phyloP scores from a whole-genome alignment of 2,888 invertebrate genomes.

The Hypolimnas misippus region DNA sequence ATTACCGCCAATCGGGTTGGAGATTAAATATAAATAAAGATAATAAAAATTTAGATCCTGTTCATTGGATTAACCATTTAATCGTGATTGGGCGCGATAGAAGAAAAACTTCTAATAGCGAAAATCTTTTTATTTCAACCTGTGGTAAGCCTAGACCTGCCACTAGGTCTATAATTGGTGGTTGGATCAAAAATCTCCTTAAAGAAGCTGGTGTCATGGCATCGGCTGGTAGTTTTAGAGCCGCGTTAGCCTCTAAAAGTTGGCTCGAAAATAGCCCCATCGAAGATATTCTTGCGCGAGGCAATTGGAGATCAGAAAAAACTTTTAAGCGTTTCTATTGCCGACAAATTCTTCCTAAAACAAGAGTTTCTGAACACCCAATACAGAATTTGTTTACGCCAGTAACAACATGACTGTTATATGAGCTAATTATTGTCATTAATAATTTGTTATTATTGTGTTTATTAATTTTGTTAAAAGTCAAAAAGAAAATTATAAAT shows the following conservation, averaged over 20 bases:
- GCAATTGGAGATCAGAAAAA: slow-evolving; percentile 38
- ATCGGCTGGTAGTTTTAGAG: slow-evolving; percentile 14
- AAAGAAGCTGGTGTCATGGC: slow-evolving; percentile 42
- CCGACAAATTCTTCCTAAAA: slow-evolving; percentile 17
- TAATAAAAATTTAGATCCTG: slow-evolving; percentile 29
- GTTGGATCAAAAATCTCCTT: slow-evolving; percentile 40
- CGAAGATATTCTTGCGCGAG: slow-evolving; percentile 38
- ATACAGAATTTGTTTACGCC: slow-evolving; percentile 14
- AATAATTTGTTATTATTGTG: slow-evolving; percentile 9
- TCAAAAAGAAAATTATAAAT: slow-evolving; percentile 5
- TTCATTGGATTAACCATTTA: slow-evolving; percentile 28
- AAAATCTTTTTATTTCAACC: slow-evolving; percentile 17
- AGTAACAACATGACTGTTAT: slow-evolving; percentile 9
- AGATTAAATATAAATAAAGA: slow-evolving; percentile 21
- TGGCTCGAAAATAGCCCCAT: slow-evolving; percentile 37
- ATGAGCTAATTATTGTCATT: slow-evolving; percentile 13
- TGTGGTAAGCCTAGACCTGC: slow-evolving; percentile 20
- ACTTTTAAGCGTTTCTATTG: slow-evolving; percentile 39
- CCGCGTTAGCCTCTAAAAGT: slow-evolving; percentile 15
- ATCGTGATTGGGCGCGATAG: slow-evolving; percentile 13
- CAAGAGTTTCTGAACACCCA: slow-evolving; percentile 13
- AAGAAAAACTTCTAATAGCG: slow-evolving; percentile 1
- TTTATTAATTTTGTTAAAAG: slow-evolving; percentile 7
- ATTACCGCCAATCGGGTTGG: slow-evolving; percentile 41
- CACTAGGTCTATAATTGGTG: background rate